Evolutionary conservation across 1,140 invertebrate genomes (phyloP).

Genomic region (Zaprionus davidi): DNA sequence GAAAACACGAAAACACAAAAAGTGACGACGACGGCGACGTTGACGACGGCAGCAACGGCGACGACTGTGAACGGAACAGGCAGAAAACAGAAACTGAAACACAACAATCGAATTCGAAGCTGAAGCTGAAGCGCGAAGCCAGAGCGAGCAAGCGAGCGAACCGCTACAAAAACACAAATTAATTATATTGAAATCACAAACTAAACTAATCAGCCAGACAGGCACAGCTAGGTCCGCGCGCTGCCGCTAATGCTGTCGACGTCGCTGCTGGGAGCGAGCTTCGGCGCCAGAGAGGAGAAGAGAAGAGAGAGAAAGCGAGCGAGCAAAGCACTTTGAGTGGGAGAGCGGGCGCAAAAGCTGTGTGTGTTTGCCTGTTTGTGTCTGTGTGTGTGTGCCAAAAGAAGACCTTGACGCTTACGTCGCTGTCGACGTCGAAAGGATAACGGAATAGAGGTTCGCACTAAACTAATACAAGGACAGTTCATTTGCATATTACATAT

Average conservation of each 20-base stretch:
- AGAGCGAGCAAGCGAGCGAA: constrained; percentile 46
- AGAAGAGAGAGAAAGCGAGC: background rate
- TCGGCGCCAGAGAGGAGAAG: background rate
- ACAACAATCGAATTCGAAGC: constrained; percentile 50
- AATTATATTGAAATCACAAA: constrained; percentile 82
- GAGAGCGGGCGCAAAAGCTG: constrained; percentile 7
- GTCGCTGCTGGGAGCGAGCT: constrained; percentile 33
- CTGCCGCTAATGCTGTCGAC: background rate
- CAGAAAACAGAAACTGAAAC: constrained; percentile 53
- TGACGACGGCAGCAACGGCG: background rate
- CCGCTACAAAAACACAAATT: constrained; percentile 80
- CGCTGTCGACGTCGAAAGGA: constrained; percentile 34
- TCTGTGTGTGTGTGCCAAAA: constrained; percentile 1
- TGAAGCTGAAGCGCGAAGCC: constrained; percentile 37
- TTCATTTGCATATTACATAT: constrained; percentile 3
- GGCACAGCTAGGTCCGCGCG: constrained; percentile 36
- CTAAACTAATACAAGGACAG: background rate
- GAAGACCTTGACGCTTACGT: constrained; percentile 35
- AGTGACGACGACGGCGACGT: constrained; percentile 20
- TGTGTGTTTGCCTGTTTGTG: background rate
- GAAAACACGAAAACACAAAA: constrained; percentile 31
- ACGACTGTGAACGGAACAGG: constrained; percentile 25
- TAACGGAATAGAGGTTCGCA: constrained; percentile 5
- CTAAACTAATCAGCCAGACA: constrained; percentile 79
- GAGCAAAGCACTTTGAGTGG: constrained; percentile 20